Percentiles rank a stretch among this genome's conserved stretches.
phyloP scores from a whole-genome alignment of 2,113 vertebrate species.

The Hippolais icterina region DNA sequence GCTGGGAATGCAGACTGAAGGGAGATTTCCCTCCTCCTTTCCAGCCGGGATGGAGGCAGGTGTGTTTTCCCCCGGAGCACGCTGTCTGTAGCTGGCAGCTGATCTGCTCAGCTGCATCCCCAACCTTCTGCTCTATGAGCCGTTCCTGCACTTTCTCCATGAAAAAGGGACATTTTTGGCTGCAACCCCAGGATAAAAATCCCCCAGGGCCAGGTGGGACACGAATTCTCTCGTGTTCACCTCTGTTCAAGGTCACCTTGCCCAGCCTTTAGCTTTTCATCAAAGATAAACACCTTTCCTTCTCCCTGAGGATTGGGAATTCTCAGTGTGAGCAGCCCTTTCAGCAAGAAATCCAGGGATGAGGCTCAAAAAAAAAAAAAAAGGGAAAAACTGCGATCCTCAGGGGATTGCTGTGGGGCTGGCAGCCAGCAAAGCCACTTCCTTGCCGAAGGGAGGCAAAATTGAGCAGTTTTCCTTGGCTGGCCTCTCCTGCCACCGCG shows the following conservation, averaged over 20 bases:
- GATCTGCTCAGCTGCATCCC: slow-evolving; percentile 4
- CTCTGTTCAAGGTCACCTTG: not conserved
- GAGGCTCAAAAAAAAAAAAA: not conserved
- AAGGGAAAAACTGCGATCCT: not conserved
- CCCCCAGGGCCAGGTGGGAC: fast-evolving
- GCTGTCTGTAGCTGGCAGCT: not conserved
- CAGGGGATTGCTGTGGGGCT: not conserved
- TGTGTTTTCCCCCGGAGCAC: not conserved
- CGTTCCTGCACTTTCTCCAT: slow-evolving; percentile 3
- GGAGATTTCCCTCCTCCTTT: not conserved
- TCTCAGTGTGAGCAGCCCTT: not conserved
- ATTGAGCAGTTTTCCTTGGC: slow-evolving; percentile 15
- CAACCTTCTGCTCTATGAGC: slow-evolving; percentile 14
- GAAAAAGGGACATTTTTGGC: not conserved
- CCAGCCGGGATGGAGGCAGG: not conserved
- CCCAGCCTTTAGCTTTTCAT: not conserved
- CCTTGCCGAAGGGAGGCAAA: not conserved
- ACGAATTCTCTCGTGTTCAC: fast-evolving
- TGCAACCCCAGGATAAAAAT: not conserved
- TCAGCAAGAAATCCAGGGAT: not conserved
- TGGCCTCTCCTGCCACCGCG: not conserved
- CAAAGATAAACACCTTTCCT: not conserved
- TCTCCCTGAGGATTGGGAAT: fast-evolving
- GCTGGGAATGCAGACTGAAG: not conserved
- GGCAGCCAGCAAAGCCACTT: slow-evolving; percentile 7